These are phyloP conservation scores for Progne subis DNA, from an alignment of 2,113 vertebrate species.

Conservation along the genomic window DNA sequence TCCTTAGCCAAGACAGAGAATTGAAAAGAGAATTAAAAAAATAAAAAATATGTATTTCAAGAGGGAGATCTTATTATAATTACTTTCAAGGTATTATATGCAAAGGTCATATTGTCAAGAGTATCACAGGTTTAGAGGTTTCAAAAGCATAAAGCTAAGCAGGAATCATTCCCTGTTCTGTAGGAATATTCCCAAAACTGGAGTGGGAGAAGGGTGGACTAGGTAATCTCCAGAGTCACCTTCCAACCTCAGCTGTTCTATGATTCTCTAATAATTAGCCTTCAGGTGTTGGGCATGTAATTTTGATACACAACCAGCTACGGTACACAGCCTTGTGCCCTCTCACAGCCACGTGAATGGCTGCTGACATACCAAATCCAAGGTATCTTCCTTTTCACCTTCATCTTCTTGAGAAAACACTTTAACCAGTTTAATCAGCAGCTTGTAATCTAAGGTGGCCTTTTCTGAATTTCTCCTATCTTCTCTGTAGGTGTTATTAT, in stretches of 20 bases:
- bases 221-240: not conserved
- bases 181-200: not conserved
- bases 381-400: not conserved
- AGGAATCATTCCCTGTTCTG: not conserved
- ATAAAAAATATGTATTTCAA: not conserved
- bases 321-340: not conserved
- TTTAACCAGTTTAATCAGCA: not conserved
- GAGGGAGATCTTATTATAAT: not conserved
- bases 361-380: not conserved
- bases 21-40: not conserved
- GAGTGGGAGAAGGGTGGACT: not conserved
- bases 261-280: not conserved
- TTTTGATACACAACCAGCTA: not conserved
- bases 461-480: not conserved
- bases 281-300: not conserved
- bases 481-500: not conserved
- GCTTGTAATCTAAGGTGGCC: not conserved
- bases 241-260: not conserved
- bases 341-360: fast-evolving
- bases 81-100: not conserved
- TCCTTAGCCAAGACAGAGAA: not conserved
- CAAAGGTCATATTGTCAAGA: not conserved
- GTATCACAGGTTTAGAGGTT: not conserved
- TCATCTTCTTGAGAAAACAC: not conserved
- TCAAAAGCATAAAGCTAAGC: not conserved